phyloP scores from a whole-genome alignment of 2,888 invertebrate species.

The Rosalia funebris region DNA sequence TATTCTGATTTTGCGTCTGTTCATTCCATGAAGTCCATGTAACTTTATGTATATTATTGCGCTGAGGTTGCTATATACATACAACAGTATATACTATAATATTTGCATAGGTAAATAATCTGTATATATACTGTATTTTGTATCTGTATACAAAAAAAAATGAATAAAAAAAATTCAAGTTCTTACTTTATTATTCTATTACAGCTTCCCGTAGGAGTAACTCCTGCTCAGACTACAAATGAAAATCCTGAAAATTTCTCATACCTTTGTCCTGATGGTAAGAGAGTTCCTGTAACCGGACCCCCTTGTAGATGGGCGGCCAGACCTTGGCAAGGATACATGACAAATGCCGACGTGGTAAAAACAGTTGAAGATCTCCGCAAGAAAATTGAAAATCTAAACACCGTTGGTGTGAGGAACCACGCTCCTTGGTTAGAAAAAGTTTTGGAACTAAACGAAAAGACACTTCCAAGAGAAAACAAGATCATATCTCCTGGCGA shows the following conservation, averaged over 20 bases:
- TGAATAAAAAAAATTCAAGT: too few species aligned
- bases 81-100: too few species aligned
- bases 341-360: conserved; percentile 73
- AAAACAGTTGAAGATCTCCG: conserved; percentile 67
- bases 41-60: too few species aligned
- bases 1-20: too few species aligned
- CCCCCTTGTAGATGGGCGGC: conserved; percentile 84
- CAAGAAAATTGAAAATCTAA: conserved; percentile 68
- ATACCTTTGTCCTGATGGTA: conserved; percentile 84
- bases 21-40: too few species aligned
- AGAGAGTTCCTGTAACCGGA: conserved; percentile 73
- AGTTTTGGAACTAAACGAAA: conserved; percentile 70
- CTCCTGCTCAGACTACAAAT: conserved; percentile 68
- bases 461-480: conserved; percentile 65
- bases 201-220: conserved; percentile 73
- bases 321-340: conserved; percentile 84
- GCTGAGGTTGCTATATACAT: too few species aligned
- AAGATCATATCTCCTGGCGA: conserved; percentile 57
- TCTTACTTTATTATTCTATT: too few species aligned
- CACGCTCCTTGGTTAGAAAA: conserved; percentile 65
- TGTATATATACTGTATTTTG: too few species aligned
- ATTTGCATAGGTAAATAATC: too few species aligned
- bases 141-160: too few species aligned
- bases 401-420: conserved; percentile 61
- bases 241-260: conserved; percentile 76